phyloP scores from a whole-genome alignment of 2,797 vertebrate species.

The Microhierax caerulescens region DNA sequence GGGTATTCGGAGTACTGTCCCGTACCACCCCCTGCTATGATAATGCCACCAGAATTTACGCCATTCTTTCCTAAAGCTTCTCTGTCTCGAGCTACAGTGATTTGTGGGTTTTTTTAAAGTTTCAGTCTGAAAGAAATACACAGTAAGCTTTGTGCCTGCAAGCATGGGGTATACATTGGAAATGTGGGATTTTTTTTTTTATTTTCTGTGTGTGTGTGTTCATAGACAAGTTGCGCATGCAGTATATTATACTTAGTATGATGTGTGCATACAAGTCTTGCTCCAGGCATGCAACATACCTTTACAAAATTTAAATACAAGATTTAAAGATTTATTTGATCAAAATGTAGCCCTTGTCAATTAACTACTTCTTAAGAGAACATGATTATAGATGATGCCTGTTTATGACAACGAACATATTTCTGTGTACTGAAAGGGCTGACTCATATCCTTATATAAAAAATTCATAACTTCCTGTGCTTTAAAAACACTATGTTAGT shows the following conservation, averaged over 20 bases:
- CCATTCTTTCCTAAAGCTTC: neutral
- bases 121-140: neutral
- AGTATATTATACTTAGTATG: neutral
- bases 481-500: conserved; percentile 62
- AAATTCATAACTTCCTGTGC: conserved; percentile 36
- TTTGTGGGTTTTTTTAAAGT: neutral
- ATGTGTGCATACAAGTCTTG: neutral
- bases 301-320: too few relatives aligned
- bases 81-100: neutral
- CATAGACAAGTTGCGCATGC: neutral
- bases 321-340: too few relatives aligned
- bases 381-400: conserved; percentile 15
- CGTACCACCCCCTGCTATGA: neutral
- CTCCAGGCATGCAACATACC: neutral
- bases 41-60: neutral
- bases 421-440: conserved; percentile 39
- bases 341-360: neutral
- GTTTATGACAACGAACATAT: conserved; percentile 33
- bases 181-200: neutral
- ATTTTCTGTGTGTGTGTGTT: neutral
- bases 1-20: neutral
- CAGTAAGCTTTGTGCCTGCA: neutral
- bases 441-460: conserved; percentile 41
- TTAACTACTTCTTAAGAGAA: neutral
- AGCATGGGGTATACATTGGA: neutral